Percentiles rank a stretch among this genome's conserved stretches.
Conservation (phyloP, 2,113 vertebrate genomes). For the Theristicus caerulescens region DNA sequence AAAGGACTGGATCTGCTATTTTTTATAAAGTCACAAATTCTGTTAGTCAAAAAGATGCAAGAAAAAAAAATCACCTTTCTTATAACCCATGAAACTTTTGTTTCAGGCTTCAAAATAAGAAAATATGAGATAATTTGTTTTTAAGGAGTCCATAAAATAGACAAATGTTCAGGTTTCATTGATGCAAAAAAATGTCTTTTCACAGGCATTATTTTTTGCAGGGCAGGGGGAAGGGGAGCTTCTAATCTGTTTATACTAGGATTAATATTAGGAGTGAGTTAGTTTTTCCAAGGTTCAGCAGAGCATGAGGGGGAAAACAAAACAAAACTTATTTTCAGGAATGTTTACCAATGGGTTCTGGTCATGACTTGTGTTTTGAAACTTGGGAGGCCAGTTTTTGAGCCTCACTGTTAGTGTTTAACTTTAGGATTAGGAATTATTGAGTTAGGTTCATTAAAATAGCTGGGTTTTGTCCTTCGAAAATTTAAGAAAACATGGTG, state of each 20-base stretch:
- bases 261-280: conserved; percentile 64
- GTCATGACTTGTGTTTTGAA: conserved; percentile 67
- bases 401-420: conserved; percentile 63
- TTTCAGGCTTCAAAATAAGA: not conserved
- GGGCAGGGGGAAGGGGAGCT: conserved; percentile 20
- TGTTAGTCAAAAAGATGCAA: not conserved
- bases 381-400: conserved; percentile 60
- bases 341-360: conserved; percentile 70
- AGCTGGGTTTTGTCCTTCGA: conserved; percentile 54
- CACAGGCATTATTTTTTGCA: conserved; percentile 27
- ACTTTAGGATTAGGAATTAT: conserved; percentile 72
- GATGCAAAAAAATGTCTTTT: not conserved
- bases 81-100: not conserved
- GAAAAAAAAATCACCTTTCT: not conserved
- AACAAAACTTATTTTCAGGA: conserved; percentile 71
- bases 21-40: not conserved
- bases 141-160: not conserved
- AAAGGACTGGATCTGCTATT: not conserved
- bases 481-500: conserved; percentile 65
- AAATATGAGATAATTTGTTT: not conserved
- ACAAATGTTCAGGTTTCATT: not conserved
- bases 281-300: conserved; percentile 58
- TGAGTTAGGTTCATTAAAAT: conserved; percentile 74
- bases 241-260: conserved; percentile 62
- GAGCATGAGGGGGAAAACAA: conserved; percentile 61